Evolutionary conservation across 2,113 vertebrate genomes (phyloP).

Genomic region (Erythrolamprus reginae): DNA sequence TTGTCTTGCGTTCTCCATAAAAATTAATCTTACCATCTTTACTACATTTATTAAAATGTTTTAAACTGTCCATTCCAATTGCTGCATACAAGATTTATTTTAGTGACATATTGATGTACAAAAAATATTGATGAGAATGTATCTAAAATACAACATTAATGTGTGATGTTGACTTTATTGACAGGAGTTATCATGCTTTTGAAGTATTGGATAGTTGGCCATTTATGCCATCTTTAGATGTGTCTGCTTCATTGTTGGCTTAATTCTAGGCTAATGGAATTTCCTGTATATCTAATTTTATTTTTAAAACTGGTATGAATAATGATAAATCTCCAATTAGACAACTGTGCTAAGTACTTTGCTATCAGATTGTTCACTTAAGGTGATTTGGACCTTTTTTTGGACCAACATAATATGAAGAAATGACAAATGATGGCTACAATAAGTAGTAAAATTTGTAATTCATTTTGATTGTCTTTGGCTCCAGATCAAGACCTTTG

Average conservation of each 20-base stretch:
- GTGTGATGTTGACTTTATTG: neutral
- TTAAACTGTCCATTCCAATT: neutral
- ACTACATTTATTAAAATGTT: neutral
- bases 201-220: neutral
- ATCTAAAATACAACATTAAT: neutral
- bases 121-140: neutral
- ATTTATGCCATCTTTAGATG: neutral
- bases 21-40: neutral
- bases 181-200: neutral
- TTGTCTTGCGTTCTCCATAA: neutral
- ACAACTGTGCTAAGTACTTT: neutral
- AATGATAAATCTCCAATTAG: neutral
- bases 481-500: neutral
- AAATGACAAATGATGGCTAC: neutral
- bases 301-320: neutral
- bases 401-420: neutral
- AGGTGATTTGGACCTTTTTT: conserved; percentile 1
- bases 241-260: neutral
- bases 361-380: neutral
- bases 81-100: neutral
- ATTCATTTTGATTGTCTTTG: neutral
- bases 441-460: neutral
- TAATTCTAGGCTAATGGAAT: neutral
- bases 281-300: neutral
- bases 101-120: neutral